These are phyloP conservation scores for Corythaixoides concolor DNA, from an alignment of 2,113 vertebrate genomes.

Conservation along the genomic window DNA sequence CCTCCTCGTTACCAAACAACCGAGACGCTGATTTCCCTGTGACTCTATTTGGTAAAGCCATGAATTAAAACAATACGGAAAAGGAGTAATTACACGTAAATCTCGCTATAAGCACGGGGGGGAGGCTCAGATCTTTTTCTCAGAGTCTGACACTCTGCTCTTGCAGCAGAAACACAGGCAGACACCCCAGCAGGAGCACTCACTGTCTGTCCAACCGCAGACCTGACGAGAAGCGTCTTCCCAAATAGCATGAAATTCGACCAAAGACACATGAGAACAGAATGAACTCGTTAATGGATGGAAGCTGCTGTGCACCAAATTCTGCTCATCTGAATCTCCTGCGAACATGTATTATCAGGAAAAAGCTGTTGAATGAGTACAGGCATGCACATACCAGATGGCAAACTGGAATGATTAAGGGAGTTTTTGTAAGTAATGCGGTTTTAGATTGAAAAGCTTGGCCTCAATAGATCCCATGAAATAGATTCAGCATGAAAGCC, in stretches of 20 bases:
- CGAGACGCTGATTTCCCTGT: background rate
- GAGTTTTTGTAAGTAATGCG: background rate
- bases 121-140: background rate
- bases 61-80: background rate
- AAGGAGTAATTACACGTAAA: background rate
- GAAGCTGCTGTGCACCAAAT: background rate
- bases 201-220: background rate
- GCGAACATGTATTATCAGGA: background rate
- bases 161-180: background rate
- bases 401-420: background rate
- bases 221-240: background rate
- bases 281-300: background rate
- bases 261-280: background rate
- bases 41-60: background rate
- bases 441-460: background rate
- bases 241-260: background rate
- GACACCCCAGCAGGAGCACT: background rate
- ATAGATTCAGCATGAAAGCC: background rate
- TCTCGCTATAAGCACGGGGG: background rate
- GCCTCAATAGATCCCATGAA: background rate
- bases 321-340: background rate
- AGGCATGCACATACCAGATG: conserved; percentile 24
- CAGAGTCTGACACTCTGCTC: background rate
- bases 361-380: background rate
- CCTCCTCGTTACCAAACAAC: background rate